Conservation (phyloP, 1,140 invertebrate genomes). For the Tetramorium alpestre region DNA sequence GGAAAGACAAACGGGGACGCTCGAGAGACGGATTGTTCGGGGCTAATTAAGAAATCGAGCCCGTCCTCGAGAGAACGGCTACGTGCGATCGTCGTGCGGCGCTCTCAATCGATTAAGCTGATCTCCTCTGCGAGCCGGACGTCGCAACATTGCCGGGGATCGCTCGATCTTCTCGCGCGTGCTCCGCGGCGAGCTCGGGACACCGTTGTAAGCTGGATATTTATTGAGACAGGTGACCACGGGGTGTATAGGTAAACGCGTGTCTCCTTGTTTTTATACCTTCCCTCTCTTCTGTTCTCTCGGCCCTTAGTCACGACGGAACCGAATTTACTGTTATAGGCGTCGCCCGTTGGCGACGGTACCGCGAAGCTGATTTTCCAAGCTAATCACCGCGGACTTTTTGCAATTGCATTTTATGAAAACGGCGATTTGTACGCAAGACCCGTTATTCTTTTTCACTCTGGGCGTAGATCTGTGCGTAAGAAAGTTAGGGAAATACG, state of each 20-base stretch:
- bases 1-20: background rate
- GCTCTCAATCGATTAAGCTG: slow-evolving; percentile 56
- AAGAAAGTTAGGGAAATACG: background rate
- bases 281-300: background rate
- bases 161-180: background rate
- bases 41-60: slow-evolving; percentile 72
- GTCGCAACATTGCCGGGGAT: slow-evolving; percentile 17
- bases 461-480: background rate
- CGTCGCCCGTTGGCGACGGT: background rate
- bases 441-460: slow-evolving; percentile 9
- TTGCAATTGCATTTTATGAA: slow-evolving; percentile 59
- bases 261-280: background rate
- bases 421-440: slow-evolving; percentile 30
- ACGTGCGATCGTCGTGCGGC: background rate
- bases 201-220: slow-evolving; percentile 45
- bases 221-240: slow-evolving; percentile 63
- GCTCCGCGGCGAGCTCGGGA: background rate
- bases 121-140: slow-evolving; percentile 9
- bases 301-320: background rate
- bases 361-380: slow-evolving; percentile 43
- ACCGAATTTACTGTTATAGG: slow-evolving; percentile 65
- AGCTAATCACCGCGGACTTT: slow-evolving; percentile 44
- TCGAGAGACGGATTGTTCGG: slow-evolving; percentile 61
- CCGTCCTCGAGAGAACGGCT: background rate
- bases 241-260: background rate